phyloP scores from a whole-genome alignment of 2,888 invertebrate genomes.

The Labia minor region DNA sequence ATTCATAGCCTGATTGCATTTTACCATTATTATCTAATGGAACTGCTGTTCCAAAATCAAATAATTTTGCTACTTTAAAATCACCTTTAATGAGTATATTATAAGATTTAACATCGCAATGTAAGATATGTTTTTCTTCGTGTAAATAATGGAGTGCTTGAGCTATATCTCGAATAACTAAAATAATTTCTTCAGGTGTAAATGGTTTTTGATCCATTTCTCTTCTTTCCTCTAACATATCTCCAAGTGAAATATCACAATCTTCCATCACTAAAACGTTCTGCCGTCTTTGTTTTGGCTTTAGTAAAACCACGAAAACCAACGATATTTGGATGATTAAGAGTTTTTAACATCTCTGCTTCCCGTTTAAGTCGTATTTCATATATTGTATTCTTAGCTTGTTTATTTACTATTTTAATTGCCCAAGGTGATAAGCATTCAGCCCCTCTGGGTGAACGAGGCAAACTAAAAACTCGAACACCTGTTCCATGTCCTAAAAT shows the following conservation, averaged over 20 bases:
- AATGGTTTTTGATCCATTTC: conserved; percentile 50
- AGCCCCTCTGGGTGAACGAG: conserved; percentile 53
- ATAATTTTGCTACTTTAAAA: conserved; percentile 63
- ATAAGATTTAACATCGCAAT: conserved; percentile 75
- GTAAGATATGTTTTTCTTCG: conserved; percentile 55
- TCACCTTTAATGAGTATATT: conserved; percentile 65
- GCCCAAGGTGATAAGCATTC: conserved; percentile 63
- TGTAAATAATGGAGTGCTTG: conserved; percentile 69
- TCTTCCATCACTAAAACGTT: conserved; percentile 68
- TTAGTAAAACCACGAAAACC: conserved; percentile 55
- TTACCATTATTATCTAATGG: conserved; percentile 54
- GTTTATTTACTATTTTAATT: conserved; percentile 57
- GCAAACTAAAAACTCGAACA: conserved; percentile 63
- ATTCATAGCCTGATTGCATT: conserved; percentile 46
- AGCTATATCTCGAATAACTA: conserved; percentile 54
- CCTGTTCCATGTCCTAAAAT: conserved; percentile 39
- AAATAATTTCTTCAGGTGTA: conserved; percentile 49
- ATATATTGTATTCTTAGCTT: conserved; percentile 35
- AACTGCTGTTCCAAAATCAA: conserved; percentile 75
- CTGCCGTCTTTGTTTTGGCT: conserved; percentile 42
- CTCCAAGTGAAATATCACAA: conserved; percentile 58
- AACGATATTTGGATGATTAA: conserved; percentile 73
- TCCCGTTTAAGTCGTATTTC: conserved; percentile 53
- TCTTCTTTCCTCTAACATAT: conserved; percentile 56
- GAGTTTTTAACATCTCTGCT: conserved; percentile 53